Percentiles rank a stretch among this genome's conserved stretches.
phyloP scores from a whole-genome alignment of 2,113 vertebrate species.

The Chloebia gouldiae region DNA sequence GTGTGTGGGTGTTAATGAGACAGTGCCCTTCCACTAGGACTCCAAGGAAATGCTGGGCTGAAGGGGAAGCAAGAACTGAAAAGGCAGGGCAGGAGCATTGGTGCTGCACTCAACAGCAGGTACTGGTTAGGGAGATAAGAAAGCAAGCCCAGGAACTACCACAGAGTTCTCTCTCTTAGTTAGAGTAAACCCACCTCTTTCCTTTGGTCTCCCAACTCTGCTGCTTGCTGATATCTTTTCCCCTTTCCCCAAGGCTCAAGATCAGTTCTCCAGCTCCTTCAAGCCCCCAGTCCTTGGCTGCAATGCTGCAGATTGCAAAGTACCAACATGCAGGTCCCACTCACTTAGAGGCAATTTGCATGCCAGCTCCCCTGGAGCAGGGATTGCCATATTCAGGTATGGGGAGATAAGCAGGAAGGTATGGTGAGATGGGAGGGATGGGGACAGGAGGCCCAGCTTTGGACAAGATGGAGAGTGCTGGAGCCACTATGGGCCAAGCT shows the following conservation, averaged over 20 bases:
- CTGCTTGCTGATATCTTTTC: neutral
- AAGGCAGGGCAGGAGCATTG: neutral
- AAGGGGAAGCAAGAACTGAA: neutral
- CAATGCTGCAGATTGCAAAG: neutral
- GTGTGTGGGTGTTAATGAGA: neutral
- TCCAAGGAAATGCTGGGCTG: neutral
- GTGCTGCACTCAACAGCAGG: neutral
- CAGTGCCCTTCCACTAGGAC: neutral
- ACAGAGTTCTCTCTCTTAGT: neutral
- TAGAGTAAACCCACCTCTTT: neutral
- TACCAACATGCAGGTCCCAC: neutral
- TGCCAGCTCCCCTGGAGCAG: neutral
- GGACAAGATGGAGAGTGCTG: neutral
- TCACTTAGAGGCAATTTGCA: neutral
- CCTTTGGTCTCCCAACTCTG: neutral
- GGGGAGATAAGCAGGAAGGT: neutral
- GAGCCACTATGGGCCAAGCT: neutral
- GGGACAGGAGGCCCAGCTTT: neutral
- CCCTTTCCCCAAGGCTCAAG: neutral
- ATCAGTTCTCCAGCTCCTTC: neutral
- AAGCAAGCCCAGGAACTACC: neutral
- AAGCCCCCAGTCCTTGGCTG: neutral
- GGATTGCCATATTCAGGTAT: neutral
- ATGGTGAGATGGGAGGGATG: rapidly evolving
- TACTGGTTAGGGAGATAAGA: neutral